phyloP scores from a whole-genome alignment of 2,113 vertebrate species.

The Eonycteris spelaea region DNA sequence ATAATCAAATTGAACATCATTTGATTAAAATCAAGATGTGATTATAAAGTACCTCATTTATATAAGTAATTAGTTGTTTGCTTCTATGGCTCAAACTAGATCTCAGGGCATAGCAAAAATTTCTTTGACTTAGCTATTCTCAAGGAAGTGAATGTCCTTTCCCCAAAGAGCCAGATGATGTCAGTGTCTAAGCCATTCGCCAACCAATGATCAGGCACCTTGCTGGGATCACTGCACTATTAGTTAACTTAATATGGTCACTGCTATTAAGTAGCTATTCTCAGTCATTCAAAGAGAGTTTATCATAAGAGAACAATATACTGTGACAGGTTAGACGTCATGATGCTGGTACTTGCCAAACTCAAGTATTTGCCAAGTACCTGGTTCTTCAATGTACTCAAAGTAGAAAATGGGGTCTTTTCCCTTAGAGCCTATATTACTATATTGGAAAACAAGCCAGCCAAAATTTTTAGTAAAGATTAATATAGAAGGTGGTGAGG shows the following conservation, averaged over 20 bases:
- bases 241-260: background rate
- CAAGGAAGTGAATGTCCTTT: conserved; percentile 10
- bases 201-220: background rate
- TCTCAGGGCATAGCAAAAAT: background rate
- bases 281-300: background rate
- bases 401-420: background rate
- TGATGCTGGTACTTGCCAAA: background rate
- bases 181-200: background rate
- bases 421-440: background rate
- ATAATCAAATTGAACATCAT: background rate
- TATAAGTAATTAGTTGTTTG: background rate
- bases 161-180: background rate
- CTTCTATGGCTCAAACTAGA: background rate
- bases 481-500: background rate
- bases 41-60: background rate
- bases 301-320: background rate
- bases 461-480: background rate
- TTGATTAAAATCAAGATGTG: conserved; percentile 8
- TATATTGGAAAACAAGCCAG: background rate
- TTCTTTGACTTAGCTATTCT: conserved; percentile 11
- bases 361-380: background rate
- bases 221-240: background rate
- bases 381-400: background rate
- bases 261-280: background rate
- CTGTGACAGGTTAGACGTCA: background rate